Conservation (phyloP, 2,113 vertebrate species). For the Vidua macroura region DNA sequence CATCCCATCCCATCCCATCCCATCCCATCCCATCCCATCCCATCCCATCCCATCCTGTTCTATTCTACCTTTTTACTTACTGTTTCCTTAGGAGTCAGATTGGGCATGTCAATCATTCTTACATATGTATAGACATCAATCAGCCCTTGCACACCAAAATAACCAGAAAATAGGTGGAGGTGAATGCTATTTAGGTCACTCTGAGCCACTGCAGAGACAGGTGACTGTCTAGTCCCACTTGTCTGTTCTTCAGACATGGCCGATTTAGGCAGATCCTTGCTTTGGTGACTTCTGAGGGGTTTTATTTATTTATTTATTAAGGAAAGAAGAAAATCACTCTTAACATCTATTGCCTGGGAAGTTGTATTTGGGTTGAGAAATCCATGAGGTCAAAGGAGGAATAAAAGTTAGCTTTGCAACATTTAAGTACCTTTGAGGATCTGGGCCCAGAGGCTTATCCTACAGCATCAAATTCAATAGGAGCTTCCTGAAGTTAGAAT, state of each 20-base stretch:
- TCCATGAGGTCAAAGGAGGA: not conserved
- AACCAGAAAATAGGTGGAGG: not conserved
- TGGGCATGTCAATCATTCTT: not conserved
- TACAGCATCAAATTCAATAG: conserved; percentile 2
- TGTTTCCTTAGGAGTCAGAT: not conserved
- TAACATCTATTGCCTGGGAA: not conserved
- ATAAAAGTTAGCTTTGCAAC: not conserved
- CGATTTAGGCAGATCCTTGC: not conserved
- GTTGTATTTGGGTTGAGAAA: not conserved
- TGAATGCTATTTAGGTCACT: not conserved
- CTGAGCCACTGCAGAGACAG: not conserved
- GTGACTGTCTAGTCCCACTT: not conserved
- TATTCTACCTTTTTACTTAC: not conserved
- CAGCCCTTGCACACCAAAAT: not conserved
- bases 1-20: too few relatives aligned
- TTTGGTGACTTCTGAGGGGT: not conserved
- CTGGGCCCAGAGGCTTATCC: conserved; percentile 22
- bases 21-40: too few relatives aligned
- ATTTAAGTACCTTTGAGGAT: conserved; percentile 16
- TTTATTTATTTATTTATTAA: not conserved
- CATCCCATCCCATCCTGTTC: not conserved
- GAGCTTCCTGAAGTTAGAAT: not conserved
- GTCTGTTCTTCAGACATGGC: not conserved
- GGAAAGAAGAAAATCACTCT: not conserved
- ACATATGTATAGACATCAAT: not conserved